Evolutionary conservation across 2,888 invertebrate species (phyloP), one percentile per base, ranked within the genome.

Genomic region (Stenoptilia bipunctidactyla): DNA sequence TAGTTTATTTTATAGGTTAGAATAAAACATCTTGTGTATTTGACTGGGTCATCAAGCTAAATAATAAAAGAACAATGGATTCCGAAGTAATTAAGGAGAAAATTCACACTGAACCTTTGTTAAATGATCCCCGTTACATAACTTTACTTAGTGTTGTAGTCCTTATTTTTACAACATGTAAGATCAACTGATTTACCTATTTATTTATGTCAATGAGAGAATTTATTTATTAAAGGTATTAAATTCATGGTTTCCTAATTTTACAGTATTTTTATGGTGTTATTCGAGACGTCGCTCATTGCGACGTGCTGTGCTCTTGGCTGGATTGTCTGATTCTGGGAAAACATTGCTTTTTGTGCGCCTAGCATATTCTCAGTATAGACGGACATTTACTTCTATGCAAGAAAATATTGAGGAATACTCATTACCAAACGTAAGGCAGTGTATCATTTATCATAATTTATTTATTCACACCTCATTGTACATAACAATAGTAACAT

Each of bases 341-440:
- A 98, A 98, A 84, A 97, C 97, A 1, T 77, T 94, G 27, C 73
- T 97, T 40, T 97, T 92, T 73, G 89, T 93, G 40, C 89, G 92
- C 58, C 74, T 97, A 35, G 75, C 92, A 12, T 88, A 90, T 64
- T 87, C 88, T 15, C 90, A 90, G 57, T 89, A 86, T 58, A 80
- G 91, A 40, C 85, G 89, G 47, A 94, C 96, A 5, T 92, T 93
- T 58, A 95, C 94, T 1, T 97, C 97, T n/a, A 91, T 95, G 66
- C 89, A 90, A 54, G 93, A 94, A 66, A 97, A 97, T 80, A 77
- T 89, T 44, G 93, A 91, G 33, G 88, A 89, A 38, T 90, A 87
- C 55, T 50, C 82, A 34, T 79, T 85, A 36, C 85, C 88, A 40
- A 89, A 87, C 71, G 92, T 92, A 82, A 82, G 85, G 60, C 37